Conservation (phyloP, 1,140 invertebrate genomes). For the Ephestia elutella region DNA sequence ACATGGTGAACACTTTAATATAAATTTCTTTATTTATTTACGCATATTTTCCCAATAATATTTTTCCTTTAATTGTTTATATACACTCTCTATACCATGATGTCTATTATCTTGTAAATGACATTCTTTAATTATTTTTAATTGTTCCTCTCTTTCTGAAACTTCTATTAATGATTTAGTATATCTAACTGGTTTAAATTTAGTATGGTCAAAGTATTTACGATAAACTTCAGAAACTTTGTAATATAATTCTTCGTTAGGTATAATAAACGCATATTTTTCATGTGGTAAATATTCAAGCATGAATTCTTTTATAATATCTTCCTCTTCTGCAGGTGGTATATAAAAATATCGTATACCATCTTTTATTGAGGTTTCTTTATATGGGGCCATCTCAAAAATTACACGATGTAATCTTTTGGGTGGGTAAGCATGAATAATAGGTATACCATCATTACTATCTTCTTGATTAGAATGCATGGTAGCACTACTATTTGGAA, state of each 20-base stretch:
- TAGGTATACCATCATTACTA: conserved; percentile 13
- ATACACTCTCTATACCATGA: conserved; percentile 9
- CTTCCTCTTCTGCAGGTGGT: conserved; percentile 7
- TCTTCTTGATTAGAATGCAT: conserved; percentile 9
- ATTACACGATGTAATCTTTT: conserved; percentile 9
- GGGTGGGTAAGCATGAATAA: conserved; percentile 7
- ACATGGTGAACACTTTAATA: conserved; percentile 8
- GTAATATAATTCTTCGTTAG: conserved; percentile 11
- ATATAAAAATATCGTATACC: conserved; percentile 15
- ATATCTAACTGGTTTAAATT: conserved; percentile 13
- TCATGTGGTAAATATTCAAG: conserved; percentile 11
- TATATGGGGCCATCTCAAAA: conserved; percentile 11
- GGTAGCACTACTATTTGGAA: not conserved
- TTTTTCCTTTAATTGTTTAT: conserved; percentile 12
- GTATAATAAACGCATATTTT: conserved; percentile 16
- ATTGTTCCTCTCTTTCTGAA: conserved; percentile 7
- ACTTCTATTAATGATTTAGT: conserved; percentile 13
- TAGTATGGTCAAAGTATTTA: conserved; percentile 13
- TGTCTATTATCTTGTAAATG: conserved; percentile 15
- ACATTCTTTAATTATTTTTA: conserved; percentile 12
- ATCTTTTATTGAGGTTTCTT: not conserved
- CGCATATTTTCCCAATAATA: conserved; percentile 14
- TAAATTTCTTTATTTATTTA: conserved; percentile 13
- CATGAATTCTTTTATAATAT: conserved; percentile 13
- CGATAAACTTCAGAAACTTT: conserved; percentile 13